Base-by-base conservation (phyloP, 2,797 vertebrate genomes). In the Tiaroga cobitis region DNA sequence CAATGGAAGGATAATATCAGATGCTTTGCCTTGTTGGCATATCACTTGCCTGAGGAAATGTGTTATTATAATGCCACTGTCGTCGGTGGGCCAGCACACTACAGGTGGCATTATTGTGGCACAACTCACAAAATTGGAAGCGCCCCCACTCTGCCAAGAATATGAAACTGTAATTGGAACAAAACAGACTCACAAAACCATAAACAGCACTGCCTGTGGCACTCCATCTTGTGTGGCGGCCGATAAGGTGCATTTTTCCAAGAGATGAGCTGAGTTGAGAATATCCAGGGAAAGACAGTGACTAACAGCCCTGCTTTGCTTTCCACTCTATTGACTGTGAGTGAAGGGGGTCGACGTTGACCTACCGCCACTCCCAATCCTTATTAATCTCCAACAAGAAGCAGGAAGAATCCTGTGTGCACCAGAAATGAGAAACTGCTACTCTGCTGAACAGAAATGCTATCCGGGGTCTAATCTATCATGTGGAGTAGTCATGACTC, bases 301-400 rank as follows among this genome's bases (percentile, higher is more conserved):
- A 88, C 80, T 85, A 82, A 89, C 79, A 32, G 41, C 43, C 68
- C 18, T 61, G 34, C 73, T 76, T 73, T 79, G 54, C 70, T 85
- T 65, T 11, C 11, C 74, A 65, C 61, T 84, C 65, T 49, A 69
- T 69, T 46, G 79, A 83, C 67, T 69, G 13, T 72, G 69, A 83
- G 75, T 61, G 72, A 86, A 78, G 51, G 54, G 43, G 79, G 46
- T 49, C 37, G 26, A 56, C 54, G 24, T 29, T 83, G 76, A 77
- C 86, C 73, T 79, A 37, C 80, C 80, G 59, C 87, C 85, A 87
- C 67, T 80, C 80, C 76, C 59, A 74, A 69, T 81, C 65, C 77
- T 21, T 81, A 88, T 87, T 87, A 87, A 87, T 89, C 87, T 87
- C 76, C 76, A 75, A 75, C 72, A 72, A 81, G 83, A 32, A 84